These are phyloP conservation scores for Mastomys coucha DNA, from an alignment of 2,113 vertebrate genomes.

Conservation along the genomic window DNA sequence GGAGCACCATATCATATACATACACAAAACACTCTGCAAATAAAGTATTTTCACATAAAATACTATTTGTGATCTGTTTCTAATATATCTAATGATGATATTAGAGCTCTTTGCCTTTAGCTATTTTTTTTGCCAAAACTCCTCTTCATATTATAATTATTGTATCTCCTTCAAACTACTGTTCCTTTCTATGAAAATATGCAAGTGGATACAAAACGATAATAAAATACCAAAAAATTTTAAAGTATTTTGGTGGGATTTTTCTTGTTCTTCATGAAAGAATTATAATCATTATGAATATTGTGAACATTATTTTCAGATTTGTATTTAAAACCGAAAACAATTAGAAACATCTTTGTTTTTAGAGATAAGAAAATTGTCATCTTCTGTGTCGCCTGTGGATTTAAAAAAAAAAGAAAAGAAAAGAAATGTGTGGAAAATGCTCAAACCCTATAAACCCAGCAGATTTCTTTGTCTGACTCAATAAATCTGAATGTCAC, in stretches of 20 bases:
- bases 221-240: accelerated
- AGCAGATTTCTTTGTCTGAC: not conserved
- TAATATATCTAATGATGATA: not conserved
- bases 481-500: conserved; percentile 37
- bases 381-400: not conserved
- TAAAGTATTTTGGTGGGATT: not conserved
- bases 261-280: not conserved
- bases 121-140: not conserved
- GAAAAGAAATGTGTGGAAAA: not conserved
- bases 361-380: not conserved
- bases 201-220: not conserved
- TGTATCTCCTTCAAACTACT: not conserved
- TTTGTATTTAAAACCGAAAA: not conserved
- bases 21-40: not conserved
- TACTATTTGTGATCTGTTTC: not conserved
- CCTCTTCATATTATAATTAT: not conserved
- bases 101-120: not conserved
- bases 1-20: not conserved
- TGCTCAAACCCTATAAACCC: not conserved
- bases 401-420: not conserved
- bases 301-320: not conserved
- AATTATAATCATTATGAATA: not conserved
- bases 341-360: conserved; percentile 8
- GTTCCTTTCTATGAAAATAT: not conserved
- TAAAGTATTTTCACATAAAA: not conserved